phyloP scores from a whole-genome alignment of 2,113 vertebrate species.

The mouse (Mus musculus) region DNA sequence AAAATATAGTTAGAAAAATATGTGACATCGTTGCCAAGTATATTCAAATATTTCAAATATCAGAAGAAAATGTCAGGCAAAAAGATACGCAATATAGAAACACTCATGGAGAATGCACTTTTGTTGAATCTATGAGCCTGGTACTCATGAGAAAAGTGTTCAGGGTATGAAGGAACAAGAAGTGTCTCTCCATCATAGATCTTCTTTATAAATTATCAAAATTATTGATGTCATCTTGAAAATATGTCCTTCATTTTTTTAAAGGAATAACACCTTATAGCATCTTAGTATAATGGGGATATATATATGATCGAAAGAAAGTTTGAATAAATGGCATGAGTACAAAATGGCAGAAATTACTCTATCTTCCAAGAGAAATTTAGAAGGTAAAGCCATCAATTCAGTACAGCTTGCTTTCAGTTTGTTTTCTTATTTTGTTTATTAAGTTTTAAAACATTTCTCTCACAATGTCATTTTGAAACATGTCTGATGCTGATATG shows the following conservation, averaged over 20 bases:
- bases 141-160: neutral
- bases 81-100: neutral
- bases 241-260: neutral
- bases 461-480: constrained; percentile 34
- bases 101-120: neutral
- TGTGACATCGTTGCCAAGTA: constrained; percentile 64
- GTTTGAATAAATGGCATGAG: constrained; percentile 7
- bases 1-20: constrained; percentile 63
- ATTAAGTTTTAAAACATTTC: constrained; percentile 64
- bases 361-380: constrained; percentile 70
- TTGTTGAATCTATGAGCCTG: neutral
- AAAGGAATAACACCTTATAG: neutral
- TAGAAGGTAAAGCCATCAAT: constrained; percentile 50
- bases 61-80: neutral
- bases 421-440: constrained; percentile 45
- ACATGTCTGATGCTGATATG: constrained; percentile 4
- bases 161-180: neutral
- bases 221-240: neutral
- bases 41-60: constrained; percentile 68
- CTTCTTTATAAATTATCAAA: constrained; percentile 8
- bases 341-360: constrained; percentile 61
- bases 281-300: neutral
- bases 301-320: constrained; percentile 5
- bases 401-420: constrained; percentile 65
- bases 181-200: neutral